Percentiles rank a stretch among this genome's conserved stretches.
These are phyloP conservation scores for Rhynchonycteris naso DNA, from an alignment of 2,797 vertebrate genomes.

Conservation along the genomic window DNA sequence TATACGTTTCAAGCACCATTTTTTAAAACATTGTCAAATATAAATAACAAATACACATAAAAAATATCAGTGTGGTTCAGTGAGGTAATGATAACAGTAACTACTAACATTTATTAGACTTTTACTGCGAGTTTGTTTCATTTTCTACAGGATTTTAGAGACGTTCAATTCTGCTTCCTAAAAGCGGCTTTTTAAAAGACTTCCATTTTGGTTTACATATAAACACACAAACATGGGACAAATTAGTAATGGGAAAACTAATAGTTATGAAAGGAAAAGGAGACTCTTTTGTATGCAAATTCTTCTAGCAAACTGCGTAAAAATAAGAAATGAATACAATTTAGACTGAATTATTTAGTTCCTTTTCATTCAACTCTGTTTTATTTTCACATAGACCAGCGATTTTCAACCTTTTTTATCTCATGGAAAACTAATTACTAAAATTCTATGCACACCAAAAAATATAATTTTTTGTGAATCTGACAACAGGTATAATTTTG, in stretches of 20 bases:
- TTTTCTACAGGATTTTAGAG: background rate
- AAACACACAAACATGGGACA: constrained; percentile 16
- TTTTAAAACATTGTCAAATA: background rate
- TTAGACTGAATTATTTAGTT: constrained; percentile 28
- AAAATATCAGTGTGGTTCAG: background rate
- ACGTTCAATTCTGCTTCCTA: constrained; percentile 15
- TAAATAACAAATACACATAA: background rate
- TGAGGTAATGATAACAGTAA: background rate
- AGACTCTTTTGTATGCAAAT: background rate
- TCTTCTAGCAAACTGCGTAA: background rate
- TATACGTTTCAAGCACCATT: background rate
- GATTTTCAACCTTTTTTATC: background rate
- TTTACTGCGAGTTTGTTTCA: background rate
- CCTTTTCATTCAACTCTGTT: constrained; percentile 19
- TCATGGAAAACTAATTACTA: no score
- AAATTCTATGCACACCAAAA: no score
- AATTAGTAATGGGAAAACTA: background rate
- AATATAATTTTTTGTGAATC: background rate
- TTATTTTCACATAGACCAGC: background rate
- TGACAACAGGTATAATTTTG: background rate
- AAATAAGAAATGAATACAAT: constrained; percentile 30
- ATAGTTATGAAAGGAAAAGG: background rate
- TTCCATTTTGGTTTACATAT: constrained; percentile 7
- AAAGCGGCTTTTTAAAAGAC: constrained; percentile 22
- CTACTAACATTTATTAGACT: background rate